Evolutionary conservation across 2,113 vertebrate genomes (phyloP), one percentile per base, ranked within the genome.

Genomic region (Sphaerodactylus townsendi): DNA sequence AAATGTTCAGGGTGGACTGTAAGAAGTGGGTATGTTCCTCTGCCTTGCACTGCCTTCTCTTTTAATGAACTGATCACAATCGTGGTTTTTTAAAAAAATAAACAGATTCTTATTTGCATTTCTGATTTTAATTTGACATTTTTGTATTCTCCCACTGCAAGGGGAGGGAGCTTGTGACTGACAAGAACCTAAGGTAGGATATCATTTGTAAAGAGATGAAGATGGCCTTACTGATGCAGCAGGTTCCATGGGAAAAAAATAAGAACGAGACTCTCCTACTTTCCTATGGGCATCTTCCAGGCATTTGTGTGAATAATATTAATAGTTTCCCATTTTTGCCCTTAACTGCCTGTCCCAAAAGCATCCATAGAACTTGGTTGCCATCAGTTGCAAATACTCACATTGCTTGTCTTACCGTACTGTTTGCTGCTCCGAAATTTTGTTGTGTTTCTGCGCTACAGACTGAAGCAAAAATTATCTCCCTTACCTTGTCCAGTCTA

Each of bases 401-500:
- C 93, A 89, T 92, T 92, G 85, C 74, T 0, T n/a, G n/a, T 89
- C 46, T 92, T 90, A 69, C 2, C 86, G 85, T 74, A 89, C 88
- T 90, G 86, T 87, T 83, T 92, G 91, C 90, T 90, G 91, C 81
- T 92, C 89, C 91, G 88, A 48, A 39, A 48, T 35, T 72, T 72
- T 71, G 53, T 48, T 48, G 50, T 39, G 75, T 71, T 93, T 91
- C 87, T 91, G 64, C 90, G 93, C 92, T 93, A 92, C 92, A 89
- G 64, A 48, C 82, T 80, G 85, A 70, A 28, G 91, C 92, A 87
- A 73, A 84, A 87, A 84, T 68, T 79, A 86, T 90, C 92, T 93
- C 93, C 93, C 93, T 95, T 92, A 93, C 92, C 95, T 93, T 93
- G 94, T 91, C 1, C 76, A 30, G 82, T 82, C 92, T 87, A n/a